These are phyloP conservation scores for Girardinus metallicus DNA, from an alignment of 2,797 vertebrate genomes.

Conservation along the genomic window DNA sequence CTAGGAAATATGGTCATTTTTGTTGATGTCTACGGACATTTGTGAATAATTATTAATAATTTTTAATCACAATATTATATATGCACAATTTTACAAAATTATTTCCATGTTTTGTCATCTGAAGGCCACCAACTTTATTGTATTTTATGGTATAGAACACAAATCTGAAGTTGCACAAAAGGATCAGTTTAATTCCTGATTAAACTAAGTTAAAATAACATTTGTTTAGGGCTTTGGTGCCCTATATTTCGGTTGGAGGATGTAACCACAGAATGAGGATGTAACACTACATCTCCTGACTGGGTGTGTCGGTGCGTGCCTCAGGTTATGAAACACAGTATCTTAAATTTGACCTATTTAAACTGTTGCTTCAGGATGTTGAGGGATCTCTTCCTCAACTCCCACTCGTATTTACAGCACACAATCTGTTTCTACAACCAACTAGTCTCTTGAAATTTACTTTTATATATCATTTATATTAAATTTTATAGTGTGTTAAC, in stretches of 20 bases:
- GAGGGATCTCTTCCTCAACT: constrained; percentile 34
- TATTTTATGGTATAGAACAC: background rate
- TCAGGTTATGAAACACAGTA: constrained; percentile 1
- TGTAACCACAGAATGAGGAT: constrained; percentile 30
- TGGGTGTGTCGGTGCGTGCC: background rate
- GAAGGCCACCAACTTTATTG: background rate
- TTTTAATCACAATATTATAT: background rate
- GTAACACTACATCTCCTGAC: constrained; percentile 4
- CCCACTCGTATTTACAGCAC: background rate
- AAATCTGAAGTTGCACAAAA: constrained; percentile 6
- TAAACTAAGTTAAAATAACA: constrained; percentile 1
- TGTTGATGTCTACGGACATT: background rate
- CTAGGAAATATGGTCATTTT: too few relatives aligned
- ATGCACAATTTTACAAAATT: background rate
- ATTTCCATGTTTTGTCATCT: background rate
- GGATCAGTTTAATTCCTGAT: constrained; percentile 1
- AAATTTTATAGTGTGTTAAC: background rate
- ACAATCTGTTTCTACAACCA: background rate
- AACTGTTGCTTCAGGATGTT: constrained; percentile 19
- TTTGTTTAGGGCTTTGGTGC: constrained; percentile 35
- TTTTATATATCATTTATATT: background rate
- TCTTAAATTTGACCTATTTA: background rate
- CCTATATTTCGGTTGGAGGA: constrained; percentile 15
- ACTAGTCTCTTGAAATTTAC: background rate
- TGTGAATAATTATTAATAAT: background rate